Conservation (phyloP, 2,888 invertebrate species). For the Nysson spinosus region DNA sequence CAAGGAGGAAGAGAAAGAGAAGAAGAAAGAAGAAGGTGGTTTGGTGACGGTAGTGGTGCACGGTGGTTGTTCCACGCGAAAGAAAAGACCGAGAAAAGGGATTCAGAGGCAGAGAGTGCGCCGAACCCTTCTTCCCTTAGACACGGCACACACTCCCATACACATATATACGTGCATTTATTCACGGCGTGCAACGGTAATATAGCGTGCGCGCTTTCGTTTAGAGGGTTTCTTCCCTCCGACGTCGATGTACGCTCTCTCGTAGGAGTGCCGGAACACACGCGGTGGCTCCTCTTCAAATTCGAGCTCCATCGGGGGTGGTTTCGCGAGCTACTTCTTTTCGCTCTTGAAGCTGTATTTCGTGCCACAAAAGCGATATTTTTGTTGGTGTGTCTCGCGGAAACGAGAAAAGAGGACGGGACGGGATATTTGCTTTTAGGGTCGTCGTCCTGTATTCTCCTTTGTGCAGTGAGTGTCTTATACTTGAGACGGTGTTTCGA, state of each 20-base stretch:
- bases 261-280: slow-evolving; percentile 41
- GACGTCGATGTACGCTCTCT: slow-evolving; percentile 25
- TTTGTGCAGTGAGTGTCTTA: not conserved
- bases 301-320: slow-evolving; percentile 42
- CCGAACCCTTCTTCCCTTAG: slow-evolving; percentile 50
- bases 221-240: slow-evolving; percentile 61
- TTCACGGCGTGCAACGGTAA: slow-evolving; percentile 54
- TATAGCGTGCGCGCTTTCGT: slow-evolving; percentile 56
- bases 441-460: slow-evolving; percentile 39
- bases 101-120: slow-evolving; percentile 34
- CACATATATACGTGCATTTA: slow-evolving; percentile 20
- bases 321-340: slow-evolving; percentile 12
- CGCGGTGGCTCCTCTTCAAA: slow-evolving; percentile 50
- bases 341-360: slow-evolving; percentile 14
- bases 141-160: slow-evolving; percentile 18
- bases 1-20: slow-evolving; percentile 30
- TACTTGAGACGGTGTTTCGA: not conserved
- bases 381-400: not conserved
- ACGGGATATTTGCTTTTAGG: slow-evolving; percentile 17
- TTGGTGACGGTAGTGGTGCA: slow-evolving; percentile 21
- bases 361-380: slow-evolving; percentile 9
- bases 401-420: not conserved
- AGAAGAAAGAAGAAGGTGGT: slow-evolving; percentile 36
- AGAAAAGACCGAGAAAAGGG: slow-evolving; percentile 14
- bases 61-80: slow-evolving; percentile 12